Evolutionary conservation across 2,888 invertebrate genomes (phyloP), one percentile per base, ranked within the genome.

Genomic region (Plagiodera versicolora): DNA sequence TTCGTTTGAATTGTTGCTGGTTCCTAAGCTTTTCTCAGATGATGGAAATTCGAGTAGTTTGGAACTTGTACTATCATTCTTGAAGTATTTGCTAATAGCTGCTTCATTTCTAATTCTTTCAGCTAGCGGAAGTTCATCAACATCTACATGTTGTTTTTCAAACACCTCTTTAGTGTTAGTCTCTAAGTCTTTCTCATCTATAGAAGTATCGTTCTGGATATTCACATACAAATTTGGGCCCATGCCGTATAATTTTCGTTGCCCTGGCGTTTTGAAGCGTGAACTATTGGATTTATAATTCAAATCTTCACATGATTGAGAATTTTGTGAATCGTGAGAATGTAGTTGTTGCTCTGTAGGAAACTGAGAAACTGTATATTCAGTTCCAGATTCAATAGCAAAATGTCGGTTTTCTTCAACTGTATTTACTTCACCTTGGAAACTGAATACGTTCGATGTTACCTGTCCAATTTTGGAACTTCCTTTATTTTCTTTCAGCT

Each of bases 381-480:
- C 39, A 4, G 14, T 14, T 52, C 17, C 50, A 11, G 56, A 44
- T 46, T 30, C 19, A 20, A 44, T 30, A n/a, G n/a, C n/a, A 32
- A 57, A 57, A 16, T 51, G 19, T n/a, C 51, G 19, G 32, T 57
- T 32, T 18, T 57, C 57, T 10, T 57, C 57, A 9, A 50, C 17
- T 10, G 51, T 47, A 45, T 44, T 48, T 28, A 4, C 20, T 18
- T 48, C 14, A 14, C 20, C 20, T 28, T 20, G n/a, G 10, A 32
- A 47, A 11, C 20, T 11, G 10, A 10, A 47, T 47, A 2, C 19
- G 11, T 16, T 4, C 18, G 19, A n/a, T 10, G 5, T 47, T 47
- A 6, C 19, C 47, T 20, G 18, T 47, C 5, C 17, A 24, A 30
- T 16, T 50, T 50, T 28, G 1, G 16, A 28, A 19, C 14, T 19